Percentiles rank a stretch among this genome's conserved stretches.
These are phyloP conservation scores for Hafferia zeledoni DNA, from an alignment of 2,797 vertebrate genomes.

Conservation along the genomic window DNA sequence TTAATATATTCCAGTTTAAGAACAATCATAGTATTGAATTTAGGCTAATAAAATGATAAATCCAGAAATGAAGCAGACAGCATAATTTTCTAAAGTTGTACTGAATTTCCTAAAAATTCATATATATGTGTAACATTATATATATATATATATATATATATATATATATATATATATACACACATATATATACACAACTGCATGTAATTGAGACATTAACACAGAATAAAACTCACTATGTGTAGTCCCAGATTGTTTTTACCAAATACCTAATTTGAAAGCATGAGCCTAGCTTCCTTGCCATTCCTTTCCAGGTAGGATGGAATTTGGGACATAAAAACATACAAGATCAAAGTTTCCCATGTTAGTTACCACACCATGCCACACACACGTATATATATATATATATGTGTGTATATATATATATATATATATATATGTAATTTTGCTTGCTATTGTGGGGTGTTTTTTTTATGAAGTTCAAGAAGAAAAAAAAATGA, in stretches of 20 bases:
- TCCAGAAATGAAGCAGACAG: not conserved
- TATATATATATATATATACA: not conserved
- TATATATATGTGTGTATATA: too few relatives aligned
- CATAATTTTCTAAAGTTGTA: not conserved
- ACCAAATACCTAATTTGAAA: not conserved
- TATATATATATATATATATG: too few relatives aligned
- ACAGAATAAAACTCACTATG: not conserved
- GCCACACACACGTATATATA: too few relatives aligned
- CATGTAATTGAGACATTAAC: not conserved
- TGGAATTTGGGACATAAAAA: not conserved
- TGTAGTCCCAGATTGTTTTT: not conserved
- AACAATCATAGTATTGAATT: not conserved
- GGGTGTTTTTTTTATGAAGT: not conserved
- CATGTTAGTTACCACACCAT: rapidly evolving
- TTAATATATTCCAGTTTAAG: not conserved
- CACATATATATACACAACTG: not conserved
- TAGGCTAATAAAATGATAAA: not conserved
- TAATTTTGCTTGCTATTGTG: not conserved
- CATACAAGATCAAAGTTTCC: not conserved
- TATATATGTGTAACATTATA: not conserved
- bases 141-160: not conserved
- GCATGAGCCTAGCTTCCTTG: not conserved
- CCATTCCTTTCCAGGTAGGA: not conserved
- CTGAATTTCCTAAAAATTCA: not conserved
- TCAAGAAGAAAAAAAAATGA: not conserved